phyloP scores from a whole-genome alignment of 2,797 vertebrate species.

The Manis javanica region DNA sequence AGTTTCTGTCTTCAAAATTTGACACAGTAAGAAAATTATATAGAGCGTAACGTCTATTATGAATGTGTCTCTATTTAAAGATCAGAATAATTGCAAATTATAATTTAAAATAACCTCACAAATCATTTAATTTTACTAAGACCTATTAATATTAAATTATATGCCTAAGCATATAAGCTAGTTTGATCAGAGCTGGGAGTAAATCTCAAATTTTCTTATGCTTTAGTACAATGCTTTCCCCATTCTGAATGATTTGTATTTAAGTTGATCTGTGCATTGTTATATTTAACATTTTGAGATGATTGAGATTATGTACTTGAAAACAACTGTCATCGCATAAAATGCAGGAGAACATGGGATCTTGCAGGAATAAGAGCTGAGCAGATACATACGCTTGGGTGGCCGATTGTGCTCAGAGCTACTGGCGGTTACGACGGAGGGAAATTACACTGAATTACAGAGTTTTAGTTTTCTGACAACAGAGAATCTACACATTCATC shows the following conservation, averaged over 20 bases:
- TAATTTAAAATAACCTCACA: conserved; percentile 63
- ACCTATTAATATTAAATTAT: conserved; percentile 58
- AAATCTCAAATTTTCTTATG: not conserved
- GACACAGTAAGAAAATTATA: conserved; percentile 58
- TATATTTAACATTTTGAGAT: not conserved
- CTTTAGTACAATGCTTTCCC: not conserved
- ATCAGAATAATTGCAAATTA: conserved; percentile 59
- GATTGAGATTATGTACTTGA: not conserved
- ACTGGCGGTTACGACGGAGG: not conserved
- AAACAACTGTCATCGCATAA: not conserved
- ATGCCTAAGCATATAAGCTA: conserved; percentile 34
- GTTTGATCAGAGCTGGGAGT: not conserved
- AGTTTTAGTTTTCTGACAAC: not conserved
- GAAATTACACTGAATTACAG: not conserved
- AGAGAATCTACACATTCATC: not conserved
- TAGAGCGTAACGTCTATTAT: not conserved
- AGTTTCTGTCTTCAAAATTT: conserved; percentile 56
- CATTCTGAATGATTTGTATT: not conserved
- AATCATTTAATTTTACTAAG: conserved; percentile 65
- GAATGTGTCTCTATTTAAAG: conserved; percentile 61
- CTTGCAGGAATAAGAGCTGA: not conserved
- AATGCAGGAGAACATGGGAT: not conserved
- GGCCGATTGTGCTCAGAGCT: not conserved
- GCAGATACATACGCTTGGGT: conserved; percentile 9
- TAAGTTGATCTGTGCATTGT: not conserved